Percentiles rank a stretch among this genome's conserved stretches.
These are phyloP conservation scores for Drosophila subobscura DNA, from an alignment of 1,140 invertebrate species.

Conservation along the genomic window DNA sequence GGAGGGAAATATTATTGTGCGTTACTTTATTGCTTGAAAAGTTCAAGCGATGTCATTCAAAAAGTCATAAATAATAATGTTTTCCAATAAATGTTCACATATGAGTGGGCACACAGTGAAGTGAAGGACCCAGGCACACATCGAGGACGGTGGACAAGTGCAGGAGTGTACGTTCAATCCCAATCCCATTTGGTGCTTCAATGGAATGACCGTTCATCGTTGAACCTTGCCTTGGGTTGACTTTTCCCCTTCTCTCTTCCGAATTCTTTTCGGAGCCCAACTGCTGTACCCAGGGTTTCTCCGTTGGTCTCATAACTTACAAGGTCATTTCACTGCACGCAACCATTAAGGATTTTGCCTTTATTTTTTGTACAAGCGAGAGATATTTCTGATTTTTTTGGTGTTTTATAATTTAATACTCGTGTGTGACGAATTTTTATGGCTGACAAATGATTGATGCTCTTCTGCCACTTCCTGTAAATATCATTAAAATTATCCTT, in stretches of 20 bases:
- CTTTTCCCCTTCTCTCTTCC: slow-evolving; percentile 27
- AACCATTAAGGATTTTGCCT: slow-evolving; percentile 71
- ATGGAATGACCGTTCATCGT: slow-evolving; percentile 55
- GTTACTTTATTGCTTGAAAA: slow-evolving; percentile 78
- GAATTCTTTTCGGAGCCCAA: slow-evolving; percentile 41
- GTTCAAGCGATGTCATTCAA: slow-evolving; percentile 80
- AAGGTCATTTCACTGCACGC: slow-evolving; percentile 74
- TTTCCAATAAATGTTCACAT: slow-evolving; percentile 83
- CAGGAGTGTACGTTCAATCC: slow-evolving; percentile 21
- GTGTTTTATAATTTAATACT: slow-evolving; percentile 72
- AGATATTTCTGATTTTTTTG: slow-evolving; percentile 38
- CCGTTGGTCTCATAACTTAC: slow-evolving; percentile 64
- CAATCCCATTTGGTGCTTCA: slow-evolving; percentile 22
- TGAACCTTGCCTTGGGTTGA: slow-evolving; percentile 56
- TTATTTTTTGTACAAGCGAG: slow-evolving; percentile 26
- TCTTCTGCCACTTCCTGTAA: slow-evolving; percentile 71
- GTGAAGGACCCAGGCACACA: slow-evolving; percentile 24
- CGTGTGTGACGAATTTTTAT: slow-evolving; percentile 82
- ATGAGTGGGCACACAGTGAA: slow-evolving; percentile 71
- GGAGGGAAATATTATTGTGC: slow-evolving; percentile 58
- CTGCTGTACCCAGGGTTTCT: slow-evolving; percentile 11
- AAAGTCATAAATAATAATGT: slow-evolving; percentile 83
- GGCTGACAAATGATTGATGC: slow-evolving; percentile 82
- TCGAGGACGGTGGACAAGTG: slow-evolving; percentile 31
- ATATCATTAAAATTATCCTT: slow-evolving; percentile 69